A percentile compares a stretch with the other conserved stretches of the same genome.
phyloP scores from a whole-genome alignment of 2,888 invertebrate species.

The Peribatodes rhomboidaria region DNA sequence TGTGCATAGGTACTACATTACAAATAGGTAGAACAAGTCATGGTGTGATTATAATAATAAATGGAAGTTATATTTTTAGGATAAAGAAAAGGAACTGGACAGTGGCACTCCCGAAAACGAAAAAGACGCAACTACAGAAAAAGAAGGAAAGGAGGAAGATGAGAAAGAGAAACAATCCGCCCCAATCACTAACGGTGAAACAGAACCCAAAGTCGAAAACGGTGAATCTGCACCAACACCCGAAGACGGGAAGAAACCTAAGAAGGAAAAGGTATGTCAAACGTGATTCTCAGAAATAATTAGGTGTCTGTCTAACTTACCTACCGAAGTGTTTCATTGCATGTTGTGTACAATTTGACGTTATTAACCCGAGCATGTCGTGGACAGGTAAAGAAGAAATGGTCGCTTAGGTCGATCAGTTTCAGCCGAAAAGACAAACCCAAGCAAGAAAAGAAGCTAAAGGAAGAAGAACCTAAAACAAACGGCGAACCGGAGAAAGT shows the following conservation, averaged over 20 bases:
- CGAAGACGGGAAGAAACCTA: slow-evolving; percentile 87
- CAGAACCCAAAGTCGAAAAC: slow-evolving; percentile 76
- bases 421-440: slow-evolving; percentile 95
- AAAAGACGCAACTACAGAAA: slow-evolving; percentile 90
- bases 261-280: slow-evolving; percentile 87
- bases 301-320: slow-evolving; percentile 37
- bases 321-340: slow-evolving; percentile 48
- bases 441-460: slow-evolving; percentile 91
- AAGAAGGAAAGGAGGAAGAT: slow-evolving; percentile 78
- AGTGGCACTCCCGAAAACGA: slow-evolving; percentile 88
- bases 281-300: not conserved
- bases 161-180: slow-evolving; percentile 67
- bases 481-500: slow-evolving; percentile 88
- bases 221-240: slow-evolving; percentile 71
- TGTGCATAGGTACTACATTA: no score
- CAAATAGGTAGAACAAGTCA: slow-evolving; percentile 1
- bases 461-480: slow-evolving; percentile 86
- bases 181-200: slow-evolving; percentile 76
- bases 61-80: slow-evolving; percentile 71
- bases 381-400: slow-evolving; percentile 93
- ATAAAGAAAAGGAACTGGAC: slow-evolving; percentile 86
- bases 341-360: slow-evolving; percentile 57
- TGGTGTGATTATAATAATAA: not conserved
- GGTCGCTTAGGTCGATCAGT: slow-evolving; percentile 95
- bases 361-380: slow-evolving; percentile 65